phyloP scores from a whole-genome alignment of 2,888 invertebrate species.

The Noctuana brunneofusca region DNA sequence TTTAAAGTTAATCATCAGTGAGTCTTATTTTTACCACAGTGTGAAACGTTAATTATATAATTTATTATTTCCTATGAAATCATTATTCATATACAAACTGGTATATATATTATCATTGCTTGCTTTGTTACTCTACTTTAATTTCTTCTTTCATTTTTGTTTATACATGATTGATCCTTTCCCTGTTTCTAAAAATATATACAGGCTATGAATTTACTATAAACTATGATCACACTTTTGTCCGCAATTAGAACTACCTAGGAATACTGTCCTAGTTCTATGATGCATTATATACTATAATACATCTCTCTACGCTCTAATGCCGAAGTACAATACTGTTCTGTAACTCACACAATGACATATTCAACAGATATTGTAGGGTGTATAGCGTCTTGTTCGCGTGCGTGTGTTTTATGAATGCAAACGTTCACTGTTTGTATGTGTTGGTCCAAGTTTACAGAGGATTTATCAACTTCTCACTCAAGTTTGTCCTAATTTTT shows the following conservation, averaged over 20 bases:
- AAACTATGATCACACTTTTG: no score
- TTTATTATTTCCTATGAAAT: no score
- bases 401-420: slow-evolving; percentile 39
- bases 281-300: slow-evolving; percentile 63
- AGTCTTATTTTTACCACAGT: no score
- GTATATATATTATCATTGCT: no score
- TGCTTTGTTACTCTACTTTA: no score
- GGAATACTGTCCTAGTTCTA: slow-evolving; percentile 74
- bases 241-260: slow-evolving; percentile 49
- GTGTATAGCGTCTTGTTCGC: slow-evolving; percentile 18
- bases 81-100: no score
- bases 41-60: no score
- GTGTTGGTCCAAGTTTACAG: slow-evolving; percentile 33
- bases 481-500: neutral
- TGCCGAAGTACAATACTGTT: slow-evolving; percentile 70
- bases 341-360: slow-evolving; percentile 57
- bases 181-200: neutral
- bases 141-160: neutral
- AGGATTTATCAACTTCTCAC: neutral
- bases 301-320: slow-evolving; percentile 75
- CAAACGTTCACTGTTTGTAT: slow-evolving; percentile 43
- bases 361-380: slow-evolving; percentile 25
- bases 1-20: no score
- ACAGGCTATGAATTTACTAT: no score
- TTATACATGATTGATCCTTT: neutral